Evolutionary conservation across 1,140 invertebrate genomes (phyloP), one percentile per base, ranked within the genome.

Genomic region (Hyposmocoma kahamanoa): DNA sequence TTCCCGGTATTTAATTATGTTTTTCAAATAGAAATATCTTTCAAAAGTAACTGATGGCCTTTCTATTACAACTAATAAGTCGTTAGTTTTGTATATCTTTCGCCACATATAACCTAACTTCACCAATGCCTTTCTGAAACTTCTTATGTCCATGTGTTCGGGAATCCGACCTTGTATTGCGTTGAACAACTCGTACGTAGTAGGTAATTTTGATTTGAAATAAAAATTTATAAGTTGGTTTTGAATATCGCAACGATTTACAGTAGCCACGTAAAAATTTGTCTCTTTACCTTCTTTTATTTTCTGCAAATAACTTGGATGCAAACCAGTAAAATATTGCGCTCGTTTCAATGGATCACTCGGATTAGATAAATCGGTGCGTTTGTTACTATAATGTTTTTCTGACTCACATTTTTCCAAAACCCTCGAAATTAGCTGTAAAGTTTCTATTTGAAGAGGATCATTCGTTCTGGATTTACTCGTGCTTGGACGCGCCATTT

Each of bases 71-170:
- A 50, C 47, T n/a, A n/a, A n/a, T 2, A 47, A 42, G 38, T 5
- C 24, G 17, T 11, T 34, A n/a, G 13, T 41, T 26, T 2, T 6
- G 4, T 39, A 49, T 28, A 22, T 47, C 56, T 20, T 54, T 60
- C n/a, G n/a, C 46, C 69, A 74, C 8, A 65, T 48, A 28, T 62
- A 74, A 13, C 56, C 66, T 44, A 67, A 55, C 41, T 65, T 53
- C 6, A 60, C 21, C 9, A 74, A 54, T 2, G 39, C 42, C 42
- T 60, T 67, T 34, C 56, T 39, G 21, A 74, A 71, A 1, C 32
- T 50, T n/a, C 43, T 42, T 3, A 71, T 59, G 24, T 71, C 63
- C 10, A 62, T 45, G 39, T 65, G 53, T 9, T 9, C 6, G 1
- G 63, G 71, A 13, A 65, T 36, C 17, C 38, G 20, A 8, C 50